phyloP scores from a whole-genome alignment of 2,797 vertebrate species.

The Coreius guichenoti region DNA sequence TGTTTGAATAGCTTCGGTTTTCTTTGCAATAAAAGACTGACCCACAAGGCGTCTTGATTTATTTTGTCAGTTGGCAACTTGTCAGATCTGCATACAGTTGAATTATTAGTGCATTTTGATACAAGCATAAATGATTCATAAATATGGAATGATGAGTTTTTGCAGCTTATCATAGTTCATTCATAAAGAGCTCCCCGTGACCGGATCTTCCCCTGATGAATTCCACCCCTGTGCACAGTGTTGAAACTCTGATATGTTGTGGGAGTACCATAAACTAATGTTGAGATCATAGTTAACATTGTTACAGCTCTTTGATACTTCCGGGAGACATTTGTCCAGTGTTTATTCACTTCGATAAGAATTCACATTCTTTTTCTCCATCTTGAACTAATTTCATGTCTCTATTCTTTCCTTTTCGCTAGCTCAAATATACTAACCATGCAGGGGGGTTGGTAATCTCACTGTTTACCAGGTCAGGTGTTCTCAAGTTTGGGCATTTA shows the following conservation, averaged over 20 bases:
- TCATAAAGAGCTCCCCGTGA: not conserved
- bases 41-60: slow-evolving; percentile 1
- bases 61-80: not conserved
- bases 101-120: not conserved
- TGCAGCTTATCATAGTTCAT: slow-evolving; percentile 30
- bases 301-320: slow-evolving; percentile 7
- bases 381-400: slow-evolving; percentile 3
- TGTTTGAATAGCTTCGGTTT: not conserved
- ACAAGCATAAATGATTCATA: slow-evolving; percentile 30
- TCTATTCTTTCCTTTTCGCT: slow-evolving; percentile 8
- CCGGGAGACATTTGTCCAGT: slow-evolving; percentile 5
- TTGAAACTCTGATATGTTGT: slow-evolving; percentile 38
- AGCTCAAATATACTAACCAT: slow-evolving; percentile 18
- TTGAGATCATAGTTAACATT: slow-evolving; percentile 30
- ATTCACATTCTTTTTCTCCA: slow-evolving; percentile 11
- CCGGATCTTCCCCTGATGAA: slow-evolving; percentile 17
- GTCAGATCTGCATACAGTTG: not conserved
- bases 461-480: slow-evolving; percentile 13
- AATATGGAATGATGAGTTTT: slow-evolving; percentile 28
- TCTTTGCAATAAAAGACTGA: not conserved
- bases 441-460: not conserved
- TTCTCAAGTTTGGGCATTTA: not conserved
- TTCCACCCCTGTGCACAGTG: slow-evolving; percentile 12
- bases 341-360: slow-evolving; percentile 31
- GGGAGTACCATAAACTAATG: slow-evolving; percentile 12